Evolutionary conservation across 2,888 invertebrate species (phyloP), one percentile per base, ranked within the genome.

Genomic region (Thera obeliscata): DNA sequence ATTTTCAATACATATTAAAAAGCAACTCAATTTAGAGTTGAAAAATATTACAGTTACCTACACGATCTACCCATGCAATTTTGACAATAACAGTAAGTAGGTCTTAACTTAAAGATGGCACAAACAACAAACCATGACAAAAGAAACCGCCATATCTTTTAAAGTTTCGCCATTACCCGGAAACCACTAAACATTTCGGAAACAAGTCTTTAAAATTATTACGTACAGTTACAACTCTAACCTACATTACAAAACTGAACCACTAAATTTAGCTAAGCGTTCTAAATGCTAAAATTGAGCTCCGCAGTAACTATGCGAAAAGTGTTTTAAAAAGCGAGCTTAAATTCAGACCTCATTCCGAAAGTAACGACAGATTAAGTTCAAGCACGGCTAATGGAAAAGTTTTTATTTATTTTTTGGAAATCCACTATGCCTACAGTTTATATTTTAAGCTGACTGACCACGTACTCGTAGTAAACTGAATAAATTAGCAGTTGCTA

Each of bases 211-310:
- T 35, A 56, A 48, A 65, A 60, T 56, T 7, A 55, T 46, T 22
- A 46, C 57, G 3, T 36, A 12, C 46, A 55, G 38, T 11, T 9
- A 52, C 59, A 36, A 66, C 61, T 57, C 52, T 12, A 61, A 46
- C 50, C n/a, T 6, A 38, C 54, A 48, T 41, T 54, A 38, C 60
- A 41, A n/a, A 36, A 56, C 52, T 35, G n/a, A 38, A 54, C 48
- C 46, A 61, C 52, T 52, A 54, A 54, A 61, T 61, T 41, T 52
- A 56, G 54, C 12, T 49, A 46, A 61, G 61, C 60, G 49, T 54
- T 58, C 43, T 43, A 35, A 8, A 9, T 33, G 33, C 57, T 63
- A 33, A 43, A 48, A 56, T 55, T 12, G 22, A 50, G 50, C 50
- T 12, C 43, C 43, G 33, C 52, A 2, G 52, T 52, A 33, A 33